Conservation (phyloP, 2,888 invertebrate genomes). For the Aplocera efformata region DNA sequence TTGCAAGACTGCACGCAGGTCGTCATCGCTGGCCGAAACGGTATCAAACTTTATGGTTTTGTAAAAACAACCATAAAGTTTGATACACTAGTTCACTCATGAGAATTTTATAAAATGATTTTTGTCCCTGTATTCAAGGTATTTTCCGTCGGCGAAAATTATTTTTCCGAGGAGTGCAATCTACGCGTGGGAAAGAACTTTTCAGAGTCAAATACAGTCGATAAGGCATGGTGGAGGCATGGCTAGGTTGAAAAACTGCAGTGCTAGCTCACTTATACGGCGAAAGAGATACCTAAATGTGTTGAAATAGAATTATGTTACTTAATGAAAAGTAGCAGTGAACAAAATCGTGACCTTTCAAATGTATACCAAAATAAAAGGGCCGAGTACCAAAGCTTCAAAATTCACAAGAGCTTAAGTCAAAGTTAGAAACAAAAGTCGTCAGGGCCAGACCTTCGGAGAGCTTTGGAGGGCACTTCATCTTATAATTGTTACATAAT, state of each 20-base stretch:
- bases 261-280: too few relatives aligned
- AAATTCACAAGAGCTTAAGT: constrained; percentile 11
- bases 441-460: constrained; percentile 2
- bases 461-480: constrained; percentile 20
- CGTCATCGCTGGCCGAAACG: constrained; percentile 96
- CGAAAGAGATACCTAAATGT: too few relatives aligned
- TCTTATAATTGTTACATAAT: constrained; percentile 30
- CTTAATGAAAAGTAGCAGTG: too few relatives aligned
- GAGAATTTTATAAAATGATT: not conserved
- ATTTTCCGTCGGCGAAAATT: constrained; percentile 91
- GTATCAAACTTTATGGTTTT: too few relatives aligned
- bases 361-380: too few relatives aligned
- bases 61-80: not conserved
- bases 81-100: not conserved
- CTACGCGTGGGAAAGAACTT: constrained; percentile 94
- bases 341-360: too few relatives aligned
- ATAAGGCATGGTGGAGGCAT: too few relatives aligned
- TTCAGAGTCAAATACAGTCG: too few relatives aligned
- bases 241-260: too few relatives aligned
- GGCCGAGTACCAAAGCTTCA: too few relatives aligned
- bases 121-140: constrained; percentile 94
- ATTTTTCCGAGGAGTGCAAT: constrained; percentile 93
- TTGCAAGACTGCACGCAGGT: constrained; percentile 94
- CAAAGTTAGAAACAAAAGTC: too few relatives aligned
- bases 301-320: too few relatives aligned